These are phyloP conservation scores for Sinodicranocentrus sp. DNA, from an alignment of 2,888 invertebrate genomes.

Conservation along the genomic window DNA sequence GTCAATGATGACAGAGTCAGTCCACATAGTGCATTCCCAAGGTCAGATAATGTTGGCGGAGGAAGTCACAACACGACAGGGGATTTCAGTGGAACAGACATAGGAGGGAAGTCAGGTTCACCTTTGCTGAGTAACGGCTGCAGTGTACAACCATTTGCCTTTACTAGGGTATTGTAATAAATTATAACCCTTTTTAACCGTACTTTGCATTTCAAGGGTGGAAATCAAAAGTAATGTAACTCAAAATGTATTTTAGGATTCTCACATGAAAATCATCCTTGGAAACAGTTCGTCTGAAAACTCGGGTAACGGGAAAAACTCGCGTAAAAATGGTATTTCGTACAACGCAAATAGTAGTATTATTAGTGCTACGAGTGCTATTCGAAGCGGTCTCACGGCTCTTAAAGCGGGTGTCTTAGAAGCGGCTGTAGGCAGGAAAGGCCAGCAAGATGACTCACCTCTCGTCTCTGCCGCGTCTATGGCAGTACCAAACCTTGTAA, in stretches of 20 bases:
- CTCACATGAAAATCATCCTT: constrained; percentile 93
- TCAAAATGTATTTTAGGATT: constrained; percentile 85
- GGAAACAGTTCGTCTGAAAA: constrained; percentile 80
- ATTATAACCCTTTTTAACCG: background rate
- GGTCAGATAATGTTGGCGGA: constrained; percentile 35
- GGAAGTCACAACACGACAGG: constrained; percentile 58
- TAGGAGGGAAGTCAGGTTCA: constrained; percentile 66
- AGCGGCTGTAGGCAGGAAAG: constrained; percentile 71
- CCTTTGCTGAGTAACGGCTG: constrained; percentile 72
- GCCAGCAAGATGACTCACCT: constrained; percentile 73
- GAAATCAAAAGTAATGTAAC: background rate
- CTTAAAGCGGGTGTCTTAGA: constrained; percentile 74
- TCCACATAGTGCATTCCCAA: constrained; percentile 73
- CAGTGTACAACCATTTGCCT: constrained; percentile 75
- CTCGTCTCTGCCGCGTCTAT: constrained; percentile 76
- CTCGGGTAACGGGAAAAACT: constrained; percentile 70
- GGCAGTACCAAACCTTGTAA: constrained; percentile 76
- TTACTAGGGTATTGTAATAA: constrained; percentile 71
- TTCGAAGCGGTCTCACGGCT: constrained; percentile 76
- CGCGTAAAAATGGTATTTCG: constrained; percentile 74
- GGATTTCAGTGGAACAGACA: constrained; percentile 55
- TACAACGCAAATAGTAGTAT: constrained; percentile 76
- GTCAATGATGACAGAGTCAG: constrained; percentile 75
- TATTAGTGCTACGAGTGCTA: constrained; percentile 75
- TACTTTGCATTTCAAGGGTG: background rate